Conservation (phyloP, 2,113 vertebrate genomes). For the Microcebus murinus region DNA sequence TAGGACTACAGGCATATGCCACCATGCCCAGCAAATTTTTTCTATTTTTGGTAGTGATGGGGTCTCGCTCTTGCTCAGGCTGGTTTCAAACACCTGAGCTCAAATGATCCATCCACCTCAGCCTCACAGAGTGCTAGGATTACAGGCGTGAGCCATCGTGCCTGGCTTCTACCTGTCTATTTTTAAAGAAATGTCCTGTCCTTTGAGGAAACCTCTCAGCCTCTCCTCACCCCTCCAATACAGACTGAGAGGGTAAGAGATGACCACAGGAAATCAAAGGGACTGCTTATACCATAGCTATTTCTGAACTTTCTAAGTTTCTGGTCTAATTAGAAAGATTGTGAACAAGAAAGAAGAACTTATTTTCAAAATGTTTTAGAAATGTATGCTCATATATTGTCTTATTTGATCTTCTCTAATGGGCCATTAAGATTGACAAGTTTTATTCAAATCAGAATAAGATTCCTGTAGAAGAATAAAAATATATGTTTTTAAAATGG, state of each 20-base stretch:
- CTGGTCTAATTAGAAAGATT: background rate
- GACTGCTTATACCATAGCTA: background rate
- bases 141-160: no score
- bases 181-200: background rate
- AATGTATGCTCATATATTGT: background rate
- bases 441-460: background rate
- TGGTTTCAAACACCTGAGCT: no score
- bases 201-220: background rate
- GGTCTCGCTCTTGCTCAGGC: no score
- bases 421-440: background rate
- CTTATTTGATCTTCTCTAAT: background rate
- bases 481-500: background rate
- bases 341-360: background rate
- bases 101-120: no score
- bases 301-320: constrained; percentile 1
- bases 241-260: background rate
- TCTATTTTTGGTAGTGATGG: no score
- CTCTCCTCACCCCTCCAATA: background rate
- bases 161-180: background rate
- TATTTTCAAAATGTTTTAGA: constrained; percentile 33
- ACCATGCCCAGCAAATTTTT: no score
- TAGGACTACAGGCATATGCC: no score
- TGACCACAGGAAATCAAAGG: background rate
- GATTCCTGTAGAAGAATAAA: background rate
- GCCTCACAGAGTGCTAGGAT: no score